Percentiles rank a stretch among this genome's conserved stretches.
phyloP scores from a whole-genome alignment of 2,888 invertebrate genomes.

The Helleia helle region DNA sequence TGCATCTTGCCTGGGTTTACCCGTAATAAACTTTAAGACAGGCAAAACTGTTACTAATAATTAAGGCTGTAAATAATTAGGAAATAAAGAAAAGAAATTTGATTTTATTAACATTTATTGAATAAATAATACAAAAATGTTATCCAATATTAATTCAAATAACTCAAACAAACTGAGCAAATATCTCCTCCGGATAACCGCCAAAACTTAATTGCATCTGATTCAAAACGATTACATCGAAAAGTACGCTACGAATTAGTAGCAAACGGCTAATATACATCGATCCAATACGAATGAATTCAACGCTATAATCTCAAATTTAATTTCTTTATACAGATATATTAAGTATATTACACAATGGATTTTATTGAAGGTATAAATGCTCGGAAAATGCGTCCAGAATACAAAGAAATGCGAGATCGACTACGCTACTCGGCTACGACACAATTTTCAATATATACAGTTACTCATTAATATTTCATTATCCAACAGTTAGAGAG shows the following conservation, averaged over 20 bases:
- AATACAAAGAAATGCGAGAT: neutral
- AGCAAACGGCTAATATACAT: slow-evolving; percentile 42
- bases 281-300: slow-evolving; percentile 42
- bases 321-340: slow-evolving; percentile 12
- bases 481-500: neutral
- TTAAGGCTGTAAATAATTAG: neutral
- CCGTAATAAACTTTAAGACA: too few relatives aligned
- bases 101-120: slow-evolving; percentile 74
- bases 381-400: slow-evolving; percentile 9
- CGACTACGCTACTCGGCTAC: slow-evolving; percentile 7
- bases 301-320: slow-evolving; percentile 20
- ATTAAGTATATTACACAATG: neutral
- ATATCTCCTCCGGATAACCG: slow-evolving; percentile 41
- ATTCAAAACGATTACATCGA: slow-evolving; percentile 45
- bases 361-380: slow-evolving; percentile 7
- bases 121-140: slow-evolving; percentile 70
- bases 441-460: neutral
- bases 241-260: slow-evolving; percentile 47
- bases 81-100: slow-evolving; percentile 29
- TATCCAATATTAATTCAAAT: slow-evolving; percentile 54
- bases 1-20: too few relatives aligned
- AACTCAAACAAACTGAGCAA: slow-evolving; percentile 62
- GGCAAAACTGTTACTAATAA: too few relatives aligned
- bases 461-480: neutral
- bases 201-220: slow-evolving; percentile 33